Conservation (phyloP, 2,113 vertebrate genomes). For the Aptenodytes forsteri region DNA sequence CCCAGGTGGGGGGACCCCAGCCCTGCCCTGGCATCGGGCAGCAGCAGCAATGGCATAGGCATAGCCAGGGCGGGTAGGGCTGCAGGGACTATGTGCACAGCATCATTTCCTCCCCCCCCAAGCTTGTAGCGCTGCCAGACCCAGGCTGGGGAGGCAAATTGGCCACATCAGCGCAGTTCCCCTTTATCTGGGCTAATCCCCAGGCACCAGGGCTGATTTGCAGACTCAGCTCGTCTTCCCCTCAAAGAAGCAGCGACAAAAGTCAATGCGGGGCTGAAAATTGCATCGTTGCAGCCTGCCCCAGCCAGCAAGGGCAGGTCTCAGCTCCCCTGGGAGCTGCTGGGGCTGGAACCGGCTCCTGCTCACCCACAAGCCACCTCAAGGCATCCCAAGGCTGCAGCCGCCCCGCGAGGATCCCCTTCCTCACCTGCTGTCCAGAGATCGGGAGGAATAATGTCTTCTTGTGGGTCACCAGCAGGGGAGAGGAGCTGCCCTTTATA, state of each 20-base stretch:
- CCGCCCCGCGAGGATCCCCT: neutral
- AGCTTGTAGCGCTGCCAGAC: neutral
- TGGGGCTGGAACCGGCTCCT: neutral
- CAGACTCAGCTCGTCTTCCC: conserved; percentile 3
- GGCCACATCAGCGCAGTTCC: neutral
- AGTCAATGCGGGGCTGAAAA: neutral
- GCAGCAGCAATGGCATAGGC: neutral
- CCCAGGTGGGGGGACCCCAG: rapidly evolving
- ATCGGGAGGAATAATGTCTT: neutral
- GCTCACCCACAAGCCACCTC: neutral
- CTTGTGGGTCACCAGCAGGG: rapidly evolving
- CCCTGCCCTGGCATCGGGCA: neutral
- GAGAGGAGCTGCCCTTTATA: conserved; percentile 32
- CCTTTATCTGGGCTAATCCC: conserved; percentile 37
- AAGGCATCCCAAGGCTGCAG: neutral
- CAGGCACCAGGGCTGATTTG: rapidly evolving
- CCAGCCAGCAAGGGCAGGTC: neutral
- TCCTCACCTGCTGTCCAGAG: conserved; percentile 11
- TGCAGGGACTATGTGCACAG: neutral
- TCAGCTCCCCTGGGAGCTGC: neutral
- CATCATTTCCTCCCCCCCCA: rapidly evolving
- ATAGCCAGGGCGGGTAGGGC: rapidly evolving
- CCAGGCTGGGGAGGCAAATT: neutral
- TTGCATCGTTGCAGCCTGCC: neutral
- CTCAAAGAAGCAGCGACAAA: conserved; percentile 11